These are phyloP conservation scores for Lota lota DNA, from an alignment of 2,113 vertebrate species.

Conservation along the genomic window DNA sequence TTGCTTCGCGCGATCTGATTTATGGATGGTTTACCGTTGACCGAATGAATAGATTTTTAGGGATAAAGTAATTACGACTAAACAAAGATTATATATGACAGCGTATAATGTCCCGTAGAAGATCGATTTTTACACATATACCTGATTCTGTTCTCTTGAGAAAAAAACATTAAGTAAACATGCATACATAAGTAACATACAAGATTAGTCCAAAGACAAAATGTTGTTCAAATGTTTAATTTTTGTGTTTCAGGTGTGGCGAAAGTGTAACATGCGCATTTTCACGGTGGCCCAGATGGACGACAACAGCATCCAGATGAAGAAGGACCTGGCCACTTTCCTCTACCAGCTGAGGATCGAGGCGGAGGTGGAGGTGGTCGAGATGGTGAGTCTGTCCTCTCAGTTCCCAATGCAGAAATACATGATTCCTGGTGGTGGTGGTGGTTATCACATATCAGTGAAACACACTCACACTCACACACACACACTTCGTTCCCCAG, in stretches of 20 bases:
- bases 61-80: no score
- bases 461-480: no score
- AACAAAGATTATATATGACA: no score
- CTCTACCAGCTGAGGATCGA: constrained; percentile 96
- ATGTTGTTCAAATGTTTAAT: background rate
- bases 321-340: constrained; percentile 93
- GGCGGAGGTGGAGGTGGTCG: constrained; percentile 97
- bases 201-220: background rate
- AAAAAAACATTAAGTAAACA: background rate
- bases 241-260: constrained; percentile 84
- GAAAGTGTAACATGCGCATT: constrained; percentile 95
- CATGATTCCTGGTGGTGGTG: no score
- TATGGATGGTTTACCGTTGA: no score
- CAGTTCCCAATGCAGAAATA: background rate
- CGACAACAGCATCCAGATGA: constrained; percentile 99
- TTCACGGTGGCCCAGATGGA: constrained; percentile 99
- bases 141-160: background rate
- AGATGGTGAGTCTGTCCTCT: constrained; percentile 83
- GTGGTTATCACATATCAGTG: no score
- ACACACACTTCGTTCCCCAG: constrained; percentile 53
- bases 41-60: no score
- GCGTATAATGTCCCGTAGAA: no score
- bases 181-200: no score
- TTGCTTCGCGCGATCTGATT: no score
- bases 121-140: no score